Evolutionary conservation across 2,888 invertebrate genomes (phyloP).

Genomic region (Petrolisthes cinctipes): DNA sequence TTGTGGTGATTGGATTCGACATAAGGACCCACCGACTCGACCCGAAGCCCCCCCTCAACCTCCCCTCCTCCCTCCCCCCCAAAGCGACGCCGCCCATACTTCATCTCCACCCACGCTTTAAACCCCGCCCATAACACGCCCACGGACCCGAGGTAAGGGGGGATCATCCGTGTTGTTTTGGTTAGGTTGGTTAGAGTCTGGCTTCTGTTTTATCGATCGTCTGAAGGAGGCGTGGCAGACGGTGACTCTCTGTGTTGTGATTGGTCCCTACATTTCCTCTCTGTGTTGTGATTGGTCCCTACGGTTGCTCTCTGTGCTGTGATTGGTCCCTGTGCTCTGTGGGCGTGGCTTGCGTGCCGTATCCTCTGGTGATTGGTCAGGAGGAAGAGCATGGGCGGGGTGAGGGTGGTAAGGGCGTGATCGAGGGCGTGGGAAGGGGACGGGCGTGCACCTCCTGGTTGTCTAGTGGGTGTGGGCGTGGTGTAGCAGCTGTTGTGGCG

Average conservation of each 20-base stretch:
- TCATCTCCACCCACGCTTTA: background rate
- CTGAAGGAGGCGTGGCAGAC: background rate
- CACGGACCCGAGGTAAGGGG: background rate
- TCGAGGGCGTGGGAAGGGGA: conserved; percentile 18
- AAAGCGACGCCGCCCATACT: background rate
- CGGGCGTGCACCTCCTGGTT: background rate
- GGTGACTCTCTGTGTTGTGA: background rate
- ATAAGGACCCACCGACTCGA: background rate
- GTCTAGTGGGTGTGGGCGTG: conserved; percentile 24
- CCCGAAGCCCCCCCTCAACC: background rate
- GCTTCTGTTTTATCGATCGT: background rate
- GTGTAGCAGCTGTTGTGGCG: conserved; percentile 41
- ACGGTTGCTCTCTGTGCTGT: background rate
- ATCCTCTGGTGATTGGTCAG: background rate
- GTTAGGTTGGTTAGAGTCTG: background rate
- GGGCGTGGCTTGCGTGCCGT: conserved; percentile 35
- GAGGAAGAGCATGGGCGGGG: conserved; percentile 23
- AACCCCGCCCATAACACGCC: background rate
- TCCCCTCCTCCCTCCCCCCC: background rate
- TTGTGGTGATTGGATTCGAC: background rate
- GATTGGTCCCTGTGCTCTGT: conserved; percentile 10
- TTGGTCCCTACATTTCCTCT: too few species aligned
- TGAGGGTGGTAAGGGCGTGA: conserved; percentile 24
- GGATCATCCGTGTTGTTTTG: background rate
- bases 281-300: background rate